Evolutionary conservation across 1,140 invertebrate genomes (phyloP).

Genomic region (Atopsyche davidsoni): DNA sequence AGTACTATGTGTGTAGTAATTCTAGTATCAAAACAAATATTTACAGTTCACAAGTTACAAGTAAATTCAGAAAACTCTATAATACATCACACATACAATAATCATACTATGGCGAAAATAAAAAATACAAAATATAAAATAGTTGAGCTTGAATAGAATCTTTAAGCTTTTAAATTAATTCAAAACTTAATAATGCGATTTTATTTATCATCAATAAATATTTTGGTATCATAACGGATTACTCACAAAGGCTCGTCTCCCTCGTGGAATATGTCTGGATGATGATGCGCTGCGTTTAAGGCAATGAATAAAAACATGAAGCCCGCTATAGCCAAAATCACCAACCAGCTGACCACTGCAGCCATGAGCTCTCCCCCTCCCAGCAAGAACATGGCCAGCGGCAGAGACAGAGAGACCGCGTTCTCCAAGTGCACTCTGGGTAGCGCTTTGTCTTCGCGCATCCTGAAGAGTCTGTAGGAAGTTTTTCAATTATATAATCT

Average conservation of each 20-base stretch:
- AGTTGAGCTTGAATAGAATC: neutral
- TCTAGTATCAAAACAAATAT: too few relatives aligned
- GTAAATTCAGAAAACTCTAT: too few relatives aligned
- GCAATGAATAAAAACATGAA: conserved; percentile 55
- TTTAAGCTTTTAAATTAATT: neutral
- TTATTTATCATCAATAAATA: neutral
- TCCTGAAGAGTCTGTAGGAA: conserved; percentile 6
- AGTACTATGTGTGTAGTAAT: too few relatives aligned
- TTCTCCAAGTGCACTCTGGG: conserved; percentile 3
- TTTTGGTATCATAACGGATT: neutral
- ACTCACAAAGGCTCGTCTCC: conserved; percentile 59
- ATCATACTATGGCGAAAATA: too few relatives aligned
- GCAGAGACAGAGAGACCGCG: conserved; percentile 33
- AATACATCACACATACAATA: too few relatives aligned
- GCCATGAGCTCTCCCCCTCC: conserved; percentile 30
- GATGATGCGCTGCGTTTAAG: conserved; percentile 72
- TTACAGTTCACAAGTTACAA: too few relatives aligned
- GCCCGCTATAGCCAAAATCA: conserved; percentile 36
- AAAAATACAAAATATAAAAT: neutral
- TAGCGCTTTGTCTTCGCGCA: neutral
- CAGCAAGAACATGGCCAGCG: conserved; percentile 45
- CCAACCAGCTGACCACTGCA: conserved; percentile 21
- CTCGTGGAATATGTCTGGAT: conserved; percentile 76
- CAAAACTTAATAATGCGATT: neutral
- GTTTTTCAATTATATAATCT: conserved; percentile 14